Evolutionary conservation across 2,797 vertebrate species (phyloP), one percentile per base, ranked within the genome.

Genomic region (Xerus rutilus): DNA sequence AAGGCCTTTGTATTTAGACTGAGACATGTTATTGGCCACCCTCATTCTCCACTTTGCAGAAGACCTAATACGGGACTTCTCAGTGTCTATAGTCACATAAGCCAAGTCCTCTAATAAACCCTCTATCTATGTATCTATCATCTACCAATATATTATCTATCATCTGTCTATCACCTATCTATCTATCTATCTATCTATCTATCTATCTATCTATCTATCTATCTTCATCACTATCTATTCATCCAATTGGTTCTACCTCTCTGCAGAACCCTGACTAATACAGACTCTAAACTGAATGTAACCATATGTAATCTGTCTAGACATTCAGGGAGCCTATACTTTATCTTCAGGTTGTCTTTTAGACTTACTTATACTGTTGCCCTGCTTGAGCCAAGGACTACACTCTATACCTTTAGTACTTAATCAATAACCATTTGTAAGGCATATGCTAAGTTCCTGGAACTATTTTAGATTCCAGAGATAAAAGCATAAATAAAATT

Each of bases 21-120:
- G 45, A 73, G 13, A 6, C 23, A 32, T 0, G 25, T 4, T 21
- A 25, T 11, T 3, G 28, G 35, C 1, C 10, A 35, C 2, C 11
- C 13, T 39, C 3, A 13, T 67, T 43, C n/a, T 62, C 28, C 35
- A 65, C 8, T 43, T 82, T 65, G 9, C 25, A 73, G 43, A 62
- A 54, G 25, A 15, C 23, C 18, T 77, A 9, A 2, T 45, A 15
- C 79, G 54, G 17, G 20, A 35, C 14, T 72, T 30, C 4, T n/a
- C 12, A 21, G 3, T 3, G 4, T 52, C 35, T n/a, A 12, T 76
- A 39, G 65, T 81, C 57, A 59, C 13, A 3, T 35, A 45, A 57
- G 30, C 15, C 9, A 87, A 47, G 23, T 72, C 11, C 8, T 3
- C 3, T 79, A 73, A 73, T 52, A 90, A 28, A 15, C 67, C 12